Percentiles rank a stretch among this genome's conserved stretches.
phyloP scores from a whole-genome alignment of 2,797 vertebrate species.

The Manis crassicaudata region DNA sequence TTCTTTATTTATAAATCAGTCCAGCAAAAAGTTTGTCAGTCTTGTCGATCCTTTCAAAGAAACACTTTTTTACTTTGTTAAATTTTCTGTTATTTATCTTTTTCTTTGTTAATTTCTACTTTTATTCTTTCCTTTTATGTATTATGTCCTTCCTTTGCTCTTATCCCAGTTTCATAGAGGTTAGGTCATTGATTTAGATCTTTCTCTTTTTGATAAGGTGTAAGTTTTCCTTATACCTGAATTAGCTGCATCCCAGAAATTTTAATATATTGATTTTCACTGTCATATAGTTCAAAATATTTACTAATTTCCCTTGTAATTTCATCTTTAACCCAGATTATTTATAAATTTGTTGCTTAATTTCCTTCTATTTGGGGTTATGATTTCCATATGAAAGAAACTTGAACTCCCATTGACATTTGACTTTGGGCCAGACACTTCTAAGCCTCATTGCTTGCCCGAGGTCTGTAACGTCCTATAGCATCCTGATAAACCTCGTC shows the following conservation, averaged over 20 bases:
- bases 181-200: background rate
- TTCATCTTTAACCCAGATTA: slow-evolving; percentile 7
- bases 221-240: background rate
- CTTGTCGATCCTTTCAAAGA: background rate
- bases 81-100: background rate
- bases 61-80: background rate
- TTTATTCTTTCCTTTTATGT: slow-evolving; percentile 33
- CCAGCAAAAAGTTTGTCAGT: background rate
- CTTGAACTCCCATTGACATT: background rate
- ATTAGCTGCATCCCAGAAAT: background rate
- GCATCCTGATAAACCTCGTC: background rate
- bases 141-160: background rate
- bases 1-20: background rate
- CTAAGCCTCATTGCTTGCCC: background rate
- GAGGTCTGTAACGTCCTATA: background rate
- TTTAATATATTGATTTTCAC: background rate
- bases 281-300: slow-evolving; percentile 41
- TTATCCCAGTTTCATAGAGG: slow-evolving; percentile 13
- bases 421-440: background rate
- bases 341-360: slow-evolving; percentile 26
- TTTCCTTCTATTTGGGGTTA: slow-evolving; percentile 25
- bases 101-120: slow-evolving; percentile 36
- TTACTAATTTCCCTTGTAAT: slow-evolving; percentile 20
- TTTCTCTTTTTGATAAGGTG: background rate
- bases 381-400: background rate